Conservation (phyloP, 2,113 vertebrate genomes). For the Sylvia atricapilla region DNA sequence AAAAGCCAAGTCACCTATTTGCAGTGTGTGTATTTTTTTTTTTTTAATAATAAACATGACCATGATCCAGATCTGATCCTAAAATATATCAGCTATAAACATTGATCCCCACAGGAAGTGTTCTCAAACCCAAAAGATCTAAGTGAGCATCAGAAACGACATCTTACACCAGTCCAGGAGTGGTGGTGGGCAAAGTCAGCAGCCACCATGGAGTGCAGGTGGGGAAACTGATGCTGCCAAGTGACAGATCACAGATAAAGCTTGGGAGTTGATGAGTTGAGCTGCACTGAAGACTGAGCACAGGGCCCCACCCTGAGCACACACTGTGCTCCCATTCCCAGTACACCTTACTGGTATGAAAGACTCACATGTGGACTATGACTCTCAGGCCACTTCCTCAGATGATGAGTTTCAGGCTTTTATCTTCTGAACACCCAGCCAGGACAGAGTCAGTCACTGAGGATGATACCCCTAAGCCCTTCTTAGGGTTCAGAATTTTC, state of each 20-base stretch:
- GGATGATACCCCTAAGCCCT: not conserved
- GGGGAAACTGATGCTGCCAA: not conserved
- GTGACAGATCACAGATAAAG: not conserved
- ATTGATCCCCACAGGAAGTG: not conserved
- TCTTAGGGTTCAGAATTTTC: not conserved
- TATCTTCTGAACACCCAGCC: not conserved
- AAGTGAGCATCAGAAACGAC: not conserved
- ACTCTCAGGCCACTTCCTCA: not conserved
- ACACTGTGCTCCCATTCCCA: not conserved
- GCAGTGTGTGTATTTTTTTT: not conserved
- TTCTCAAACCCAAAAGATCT: not conserved
- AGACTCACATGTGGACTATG: not conserved
- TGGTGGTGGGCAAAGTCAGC: not conserved
- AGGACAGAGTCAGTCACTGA: not conserved
- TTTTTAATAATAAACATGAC: not conserved
- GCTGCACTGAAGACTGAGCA: not conserved
- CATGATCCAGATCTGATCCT: not conserved
- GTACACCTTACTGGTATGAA: not conserved
- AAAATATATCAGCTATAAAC: not conserved
- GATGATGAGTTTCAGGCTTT: not conserved
- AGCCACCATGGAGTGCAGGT: not conserved
- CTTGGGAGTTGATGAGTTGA: accelerated
- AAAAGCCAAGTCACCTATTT: not conserved
- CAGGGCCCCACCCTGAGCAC: not conserved
- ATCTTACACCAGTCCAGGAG: not conserved